Evolutionary conservation across 2,113 vertebrate genomes (phyloP).

Genomic region (Cinclus cinclus): DNA sequence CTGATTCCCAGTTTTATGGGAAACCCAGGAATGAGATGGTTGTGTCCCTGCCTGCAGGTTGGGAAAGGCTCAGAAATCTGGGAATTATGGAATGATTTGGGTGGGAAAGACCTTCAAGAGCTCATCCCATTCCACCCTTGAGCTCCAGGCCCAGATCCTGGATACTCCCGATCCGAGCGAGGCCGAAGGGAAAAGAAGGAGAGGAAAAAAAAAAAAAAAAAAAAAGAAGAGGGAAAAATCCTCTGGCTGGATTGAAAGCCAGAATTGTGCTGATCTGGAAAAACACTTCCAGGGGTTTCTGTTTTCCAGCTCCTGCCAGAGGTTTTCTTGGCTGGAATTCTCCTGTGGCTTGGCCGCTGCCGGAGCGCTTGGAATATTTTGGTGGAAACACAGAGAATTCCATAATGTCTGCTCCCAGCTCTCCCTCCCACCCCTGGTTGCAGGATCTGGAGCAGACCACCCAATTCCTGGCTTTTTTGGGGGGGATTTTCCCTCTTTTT

Average conservation of each 20-base stretch:
- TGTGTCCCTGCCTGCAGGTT: neutral
- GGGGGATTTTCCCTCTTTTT: neutral
- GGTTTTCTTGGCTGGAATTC: conserved; percentile 24
- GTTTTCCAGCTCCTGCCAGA: conserved; percentile 5
- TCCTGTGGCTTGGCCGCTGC: neutral
- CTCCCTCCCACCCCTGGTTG: neutral
- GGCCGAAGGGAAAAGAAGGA: neutral
- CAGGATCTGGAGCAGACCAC: neutral
- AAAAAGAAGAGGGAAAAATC: neutral
- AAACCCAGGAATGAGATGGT: neutral
- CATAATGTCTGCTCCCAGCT: neutral
- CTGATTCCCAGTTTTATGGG: neutral
- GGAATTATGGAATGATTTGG: neutral
- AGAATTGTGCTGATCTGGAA: conserved; percentile 62
- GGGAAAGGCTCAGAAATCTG: neutral
- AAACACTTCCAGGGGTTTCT: conserved; percentile 44
- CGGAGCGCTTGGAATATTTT: neutral
- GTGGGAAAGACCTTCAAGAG: neutral
- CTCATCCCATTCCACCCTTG: neutral
- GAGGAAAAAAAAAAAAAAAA: too few relatives aligned
- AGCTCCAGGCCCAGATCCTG: neutral
- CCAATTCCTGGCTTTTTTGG: neutral
- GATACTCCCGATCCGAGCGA: neutral
- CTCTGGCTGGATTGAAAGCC: neutral
- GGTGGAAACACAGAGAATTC: neutral